Base-by-base conservation (phyloP, 1,140 invertebrate species). In the Eumeta japonica region DNA sequence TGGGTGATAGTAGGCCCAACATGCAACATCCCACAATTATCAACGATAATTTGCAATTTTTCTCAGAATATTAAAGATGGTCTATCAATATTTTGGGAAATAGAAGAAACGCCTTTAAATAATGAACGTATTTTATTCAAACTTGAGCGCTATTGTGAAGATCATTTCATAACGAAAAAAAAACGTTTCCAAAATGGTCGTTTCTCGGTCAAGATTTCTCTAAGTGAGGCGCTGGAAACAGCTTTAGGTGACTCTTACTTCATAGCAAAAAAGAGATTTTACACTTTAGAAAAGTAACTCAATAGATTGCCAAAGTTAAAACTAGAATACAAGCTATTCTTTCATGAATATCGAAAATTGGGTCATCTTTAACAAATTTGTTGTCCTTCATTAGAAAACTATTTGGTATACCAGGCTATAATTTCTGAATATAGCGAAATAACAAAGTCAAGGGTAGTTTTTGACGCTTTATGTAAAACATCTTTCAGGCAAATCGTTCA, bases 361-460 rank as follows among this genome's bases (percentile, higher is more conserved):
- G 52, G 50, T 10, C 60, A 65, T 42, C 17, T 48, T 37, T 13
- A 40, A 37, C 41, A 41, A 48, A 12, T 45, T 47, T 28, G n/a
- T n/a, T n/a, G n/a, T n/a, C n/a, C n/a, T n/a, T n/a, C n/a, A n/a
- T n/a, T n/a, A n/a, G n/a, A n/a, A n/a, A n/a, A n/a, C n/a, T n/a
- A n/a, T n/a, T n/a, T n/a, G n/a, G n/a, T n/a, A n/a, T 52, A 61
- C 40, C 56, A 62, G 39, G 46, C 42, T 16, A 48, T 59, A 11
- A 28, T 60, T 3, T 50, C 45, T 35, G 37, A 51, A 43, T 16
- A 19, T 1, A 56, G 50, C 38, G 37, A 41, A 16, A 45, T 44
- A 2, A 58, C 56, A 3, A 51, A n/a, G n/a, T n/a, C n/a, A 52
- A 33, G 60, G 1, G 41, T 58, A 0, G 63, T 66, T 0, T 73